Base-by-base conservation (phyloP, 2,113 vertebrate genomes). In the Rhea americana region DNA sequence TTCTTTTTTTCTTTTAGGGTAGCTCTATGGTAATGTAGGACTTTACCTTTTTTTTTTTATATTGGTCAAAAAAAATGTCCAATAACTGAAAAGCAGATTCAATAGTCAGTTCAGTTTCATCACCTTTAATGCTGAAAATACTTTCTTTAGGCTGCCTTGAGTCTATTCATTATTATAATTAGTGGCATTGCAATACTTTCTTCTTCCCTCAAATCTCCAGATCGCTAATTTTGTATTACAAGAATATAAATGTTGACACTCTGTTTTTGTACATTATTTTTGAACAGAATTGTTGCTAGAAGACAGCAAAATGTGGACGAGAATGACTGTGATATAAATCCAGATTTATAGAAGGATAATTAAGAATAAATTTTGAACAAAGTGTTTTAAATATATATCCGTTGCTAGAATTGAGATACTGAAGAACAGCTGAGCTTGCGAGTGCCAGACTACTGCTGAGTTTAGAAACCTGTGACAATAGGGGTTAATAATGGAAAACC, bases 401-500 rank as follows among this genome's bases (percentile, higher is more conserved):
- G 5, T 55, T 68, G 1, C 37, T 59, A 71, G 37, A 72, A 96
- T 94, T 96, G 94, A 95, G 85, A 91, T 74, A 58, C 24, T 95
- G 94, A 93, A 87, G 77, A 89, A 90, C 77, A 93, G 50, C 39
- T 96, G 90, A 87, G 41, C 65, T 93, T 21, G 4, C 76, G 84
- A 41, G 73, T 94, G 89, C 91, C 95, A 96, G 70, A 55, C 56
- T 87, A 95, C 94, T 68, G 85, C 88, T 97, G 85, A 85, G 72
- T 95, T 96, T 91, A 93, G 95, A 96, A 97, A 97, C 39, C 77
- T 89, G 63, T 87, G 78, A 96, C 90, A 97, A 96, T 90, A 94
- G 82, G 82, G 63, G 93, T 96, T 97, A 96, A 96, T 94, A 89
- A 79, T 91, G 81, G 85, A 96, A 97, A 96, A 90, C 45, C 58